phyloP scores from a whole-genome alignment of 2,113 vertebrate genomes.

The Coryphaenoides rupestris region DNA sequence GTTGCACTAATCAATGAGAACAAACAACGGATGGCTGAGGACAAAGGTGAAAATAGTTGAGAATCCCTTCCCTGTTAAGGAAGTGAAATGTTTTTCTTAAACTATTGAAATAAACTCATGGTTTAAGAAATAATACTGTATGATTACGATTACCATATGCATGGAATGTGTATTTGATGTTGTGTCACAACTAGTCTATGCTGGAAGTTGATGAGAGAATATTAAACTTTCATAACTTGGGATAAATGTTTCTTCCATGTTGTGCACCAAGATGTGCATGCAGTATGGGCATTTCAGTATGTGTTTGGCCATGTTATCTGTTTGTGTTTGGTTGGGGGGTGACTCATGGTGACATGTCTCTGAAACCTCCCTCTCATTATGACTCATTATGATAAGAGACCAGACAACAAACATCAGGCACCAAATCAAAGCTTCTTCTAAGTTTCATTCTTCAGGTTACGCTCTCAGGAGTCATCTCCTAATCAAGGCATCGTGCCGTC shows the following conservation, averaged over 20 bases:
- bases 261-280: no score
- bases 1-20: conserved; percentile 43
- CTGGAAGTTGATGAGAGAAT: no score
- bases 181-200: no score
- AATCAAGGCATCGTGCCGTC: conserved; percentile 6
- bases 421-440: conserved; percentile 32
- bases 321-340: conserved; percentile 13
- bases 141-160: no score
- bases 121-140: no score
- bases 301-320: not conserved
- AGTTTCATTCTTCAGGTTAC: not conserved
- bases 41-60: conserved; percentile 44
- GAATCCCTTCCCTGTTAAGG: not conserved
- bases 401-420: conserved; percentile 46
- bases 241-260: no score
- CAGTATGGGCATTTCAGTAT: no score
- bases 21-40: conserved; percentile 35
- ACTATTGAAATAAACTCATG: not conserved
- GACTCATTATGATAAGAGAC: conserved; percentile 43
- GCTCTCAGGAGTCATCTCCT: not conserved
- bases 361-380: conserved; percentile 54
- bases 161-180: no score
- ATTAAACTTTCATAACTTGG: no score
- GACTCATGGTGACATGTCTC: conserved; percentile 46
- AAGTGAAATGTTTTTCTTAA: not conserved